phyloP scores from a whole-genome alignment of 1,140 invertebrate species.

The Ceratina australensis region DNA sequence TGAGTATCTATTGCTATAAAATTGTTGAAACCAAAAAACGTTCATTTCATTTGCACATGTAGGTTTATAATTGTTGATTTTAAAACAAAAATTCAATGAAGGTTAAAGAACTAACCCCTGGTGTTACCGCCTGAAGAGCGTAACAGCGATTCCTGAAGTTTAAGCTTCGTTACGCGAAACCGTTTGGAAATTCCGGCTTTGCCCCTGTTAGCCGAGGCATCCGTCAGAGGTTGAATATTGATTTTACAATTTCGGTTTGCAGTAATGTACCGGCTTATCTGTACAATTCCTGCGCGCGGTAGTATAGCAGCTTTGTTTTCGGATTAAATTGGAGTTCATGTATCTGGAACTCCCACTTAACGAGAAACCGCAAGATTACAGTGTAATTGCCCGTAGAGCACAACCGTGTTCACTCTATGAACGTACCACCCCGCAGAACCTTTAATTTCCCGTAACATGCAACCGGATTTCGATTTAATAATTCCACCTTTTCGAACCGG shows the following conservation, averaged over 20 bases:
- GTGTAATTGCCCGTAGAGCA: neutral
- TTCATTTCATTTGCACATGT: no score
- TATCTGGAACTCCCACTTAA: neutral
- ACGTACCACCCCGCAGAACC: neutral
- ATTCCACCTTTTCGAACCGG: neutral
- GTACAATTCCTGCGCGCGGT: neutral
- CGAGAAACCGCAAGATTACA: neutral
- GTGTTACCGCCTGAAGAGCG: no score
- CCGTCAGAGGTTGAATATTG: slow-evolving; percentile 30
- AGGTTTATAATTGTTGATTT: no score
- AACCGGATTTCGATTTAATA: neutral
- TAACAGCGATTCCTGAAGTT: no score
- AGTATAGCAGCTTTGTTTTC: neutral
- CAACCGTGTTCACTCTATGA: neutral
- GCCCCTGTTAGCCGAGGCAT: neutral
- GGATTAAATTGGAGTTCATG: neutral
- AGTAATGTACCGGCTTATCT: neutral
- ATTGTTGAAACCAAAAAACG: no score
- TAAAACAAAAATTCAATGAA: no score
- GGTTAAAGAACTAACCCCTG: no score
- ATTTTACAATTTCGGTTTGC: slow-evolving; percentile 19
- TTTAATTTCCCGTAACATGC: neutral
- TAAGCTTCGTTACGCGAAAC: neutral
- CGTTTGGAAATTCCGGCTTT: neutral
- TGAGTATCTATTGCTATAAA: no score